Evolutionary conservation across 2,113 vertebrate genomes (phyloP).

Genomic region (Actenoides lindsayi): DNA sequence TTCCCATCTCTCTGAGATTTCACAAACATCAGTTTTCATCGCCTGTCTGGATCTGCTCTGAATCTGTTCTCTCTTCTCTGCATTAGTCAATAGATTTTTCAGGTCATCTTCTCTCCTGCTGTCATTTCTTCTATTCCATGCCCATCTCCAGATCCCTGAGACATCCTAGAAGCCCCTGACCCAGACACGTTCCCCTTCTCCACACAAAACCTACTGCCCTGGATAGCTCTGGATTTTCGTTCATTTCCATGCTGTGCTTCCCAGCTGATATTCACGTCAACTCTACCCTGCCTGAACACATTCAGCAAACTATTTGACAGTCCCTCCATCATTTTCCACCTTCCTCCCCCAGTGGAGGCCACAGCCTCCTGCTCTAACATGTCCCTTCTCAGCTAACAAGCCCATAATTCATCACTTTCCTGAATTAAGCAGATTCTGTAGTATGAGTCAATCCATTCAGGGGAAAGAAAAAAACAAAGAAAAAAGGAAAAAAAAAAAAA

Average conservation of each 20-base stretch:
- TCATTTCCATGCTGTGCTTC: neutral
- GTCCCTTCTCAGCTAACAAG: neutral
- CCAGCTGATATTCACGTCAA: neutral
- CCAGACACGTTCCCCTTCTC: neutral
- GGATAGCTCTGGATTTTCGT: neutral
- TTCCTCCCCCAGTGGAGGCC: neutral
- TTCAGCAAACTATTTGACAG: neutral
- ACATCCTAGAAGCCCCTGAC: neutral
- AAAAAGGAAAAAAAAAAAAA: neutral
- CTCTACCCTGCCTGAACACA: neutral
- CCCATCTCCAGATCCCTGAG: neutral
- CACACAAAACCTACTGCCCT: neutral
- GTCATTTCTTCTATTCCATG: neutral
- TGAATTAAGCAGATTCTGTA: neutral
- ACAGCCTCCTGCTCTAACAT: conserved; percentile 5
- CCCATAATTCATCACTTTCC: neutral
- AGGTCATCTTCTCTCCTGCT: neutral
- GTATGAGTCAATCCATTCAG: neutral
- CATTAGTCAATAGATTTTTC: neutral
- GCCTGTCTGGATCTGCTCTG: neutral
- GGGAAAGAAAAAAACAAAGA: neutral
- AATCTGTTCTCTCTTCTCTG: neutral
- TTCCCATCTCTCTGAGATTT: neutral
- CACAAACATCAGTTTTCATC: neutral
- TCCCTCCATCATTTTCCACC: neutral